Conservation (phyloP, 2,797 vertebrate species). For the Dromococcyx pavoninus region DNA sequence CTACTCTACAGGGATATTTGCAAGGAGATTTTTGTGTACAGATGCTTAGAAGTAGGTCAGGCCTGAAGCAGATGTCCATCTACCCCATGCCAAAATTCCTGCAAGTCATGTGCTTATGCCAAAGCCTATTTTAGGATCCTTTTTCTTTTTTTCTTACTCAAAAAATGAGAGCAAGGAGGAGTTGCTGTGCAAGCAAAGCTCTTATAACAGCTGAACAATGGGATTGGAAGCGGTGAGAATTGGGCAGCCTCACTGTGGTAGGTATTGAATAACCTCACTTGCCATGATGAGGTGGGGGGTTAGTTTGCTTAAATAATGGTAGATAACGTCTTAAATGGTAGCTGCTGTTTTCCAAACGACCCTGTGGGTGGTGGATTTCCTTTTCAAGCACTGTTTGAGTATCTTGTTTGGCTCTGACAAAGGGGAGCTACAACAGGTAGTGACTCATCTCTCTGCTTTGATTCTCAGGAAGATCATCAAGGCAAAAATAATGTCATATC, state of each 20-base stretch:
- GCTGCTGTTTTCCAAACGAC: background rate
- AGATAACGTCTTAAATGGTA: background rate
- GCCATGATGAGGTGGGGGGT: background rate
- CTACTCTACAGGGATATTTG: background rate
- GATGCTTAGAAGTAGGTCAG: background rate
- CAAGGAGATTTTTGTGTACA: background rate
- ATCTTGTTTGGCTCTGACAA: background rate
- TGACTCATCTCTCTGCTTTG: background rate
- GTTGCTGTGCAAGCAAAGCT: background rate
- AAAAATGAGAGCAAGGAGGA: background rate
- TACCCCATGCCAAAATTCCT: background rate
- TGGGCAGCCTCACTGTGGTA: background rate
- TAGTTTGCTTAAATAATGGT: background rate
- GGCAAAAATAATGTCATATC: background rate
- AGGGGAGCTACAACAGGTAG: background rate
- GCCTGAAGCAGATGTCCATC: background rate
- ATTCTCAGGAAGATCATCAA: background rate
- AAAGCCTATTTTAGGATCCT: background rate
- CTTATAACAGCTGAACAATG: background rate
- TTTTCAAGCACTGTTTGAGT: background rate
- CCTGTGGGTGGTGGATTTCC: background rate
- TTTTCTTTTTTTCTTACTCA: background rate
- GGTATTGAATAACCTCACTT: background rate
- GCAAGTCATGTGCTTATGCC: background rate
- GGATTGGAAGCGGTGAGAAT: background rate